Percentiles rank a stretch among this genome's conserved stretches.
phyloP scores from a whole-genome alignment of 2,797 vertebrate species.

The Helicolenus hilgendorfi region DNA sequence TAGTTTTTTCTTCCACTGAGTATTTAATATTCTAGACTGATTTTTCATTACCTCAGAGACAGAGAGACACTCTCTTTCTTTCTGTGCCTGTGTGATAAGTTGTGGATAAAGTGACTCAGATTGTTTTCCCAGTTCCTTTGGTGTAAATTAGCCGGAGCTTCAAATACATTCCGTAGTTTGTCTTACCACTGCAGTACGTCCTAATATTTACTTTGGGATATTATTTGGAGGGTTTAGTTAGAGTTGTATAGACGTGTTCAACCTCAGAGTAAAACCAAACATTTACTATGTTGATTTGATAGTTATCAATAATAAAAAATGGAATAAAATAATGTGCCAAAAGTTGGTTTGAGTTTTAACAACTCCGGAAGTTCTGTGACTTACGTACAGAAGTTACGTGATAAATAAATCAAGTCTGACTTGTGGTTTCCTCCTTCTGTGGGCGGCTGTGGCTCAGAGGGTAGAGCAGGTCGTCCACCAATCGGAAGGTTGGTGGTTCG shows the following conservation, averaged over 20 bases:
- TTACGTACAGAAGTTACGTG: background rate
- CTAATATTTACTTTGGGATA: conserved; percentile 3
- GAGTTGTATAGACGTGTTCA: background rate
- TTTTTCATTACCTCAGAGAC: background rate
- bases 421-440: no score
- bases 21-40: background rate
- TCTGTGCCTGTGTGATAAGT: background rate
- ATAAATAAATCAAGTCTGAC: background rate
- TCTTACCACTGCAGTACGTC: background rate
- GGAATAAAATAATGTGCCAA: background rate
- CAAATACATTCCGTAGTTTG: background rate
- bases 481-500: no score
- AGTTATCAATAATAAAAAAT: background rate
- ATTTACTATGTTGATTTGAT: background rate
- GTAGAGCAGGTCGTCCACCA: no score
- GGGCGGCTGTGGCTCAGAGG: no score
- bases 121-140: conserved; percentile 3
- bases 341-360: background rate
- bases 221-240: background rate
- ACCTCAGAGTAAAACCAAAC: background rate
- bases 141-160: conserved; percentile 1
- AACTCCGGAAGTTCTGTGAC: background rate
- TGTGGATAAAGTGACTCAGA: background rate
- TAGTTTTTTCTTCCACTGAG: background rate
- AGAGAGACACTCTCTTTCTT: background rate